Evolutionary conservation across 2,797 vertebrate genomes (phyloP).

Genomic region (Eulemur albifrons): DNA sequence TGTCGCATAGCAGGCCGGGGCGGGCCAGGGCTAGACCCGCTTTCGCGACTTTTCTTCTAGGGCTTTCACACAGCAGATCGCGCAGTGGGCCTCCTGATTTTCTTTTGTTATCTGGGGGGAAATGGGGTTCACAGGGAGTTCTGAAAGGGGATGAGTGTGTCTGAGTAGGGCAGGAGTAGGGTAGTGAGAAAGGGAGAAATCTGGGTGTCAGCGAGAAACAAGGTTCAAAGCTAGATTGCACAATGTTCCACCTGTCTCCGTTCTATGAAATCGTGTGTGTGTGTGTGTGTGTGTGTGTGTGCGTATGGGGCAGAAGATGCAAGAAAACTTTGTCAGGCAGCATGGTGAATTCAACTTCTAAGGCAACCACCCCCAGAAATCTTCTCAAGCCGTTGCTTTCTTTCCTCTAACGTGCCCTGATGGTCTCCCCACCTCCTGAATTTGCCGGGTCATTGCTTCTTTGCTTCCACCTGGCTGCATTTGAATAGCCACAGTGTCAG

Average conservation of each 20-base stretch:
- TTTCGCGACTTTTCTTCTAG: not conserved
- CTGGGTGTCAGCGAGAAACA: not conserved
- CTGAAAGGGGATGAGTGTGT: not conserved
- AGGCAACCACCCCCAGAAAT: not conserved
- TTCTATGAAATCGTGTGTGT: not conserved
- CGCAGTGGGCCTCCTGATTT: not conserved
- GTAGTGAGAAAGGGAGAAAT: not conserved
- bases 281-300: not conserved
- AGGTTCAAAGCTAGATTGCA: not conserved
- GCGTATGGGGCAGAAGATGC: not conserved
- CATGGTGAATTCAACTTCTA: not conserved
- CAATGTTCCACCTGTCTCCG: not conserved
- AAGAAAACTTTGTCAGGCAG: not conserved
- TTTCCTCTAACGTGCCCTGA: not conserved
- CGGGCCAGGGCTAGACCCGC: not conserved
- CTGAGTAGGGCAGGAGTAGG: not conserved
- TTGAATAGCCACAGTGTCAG: not conserved
- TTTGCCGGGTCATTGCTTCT: conserved; percentile 17
- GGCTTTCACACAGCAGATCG: not conserved
- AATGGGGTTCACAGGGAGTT: not conserved
- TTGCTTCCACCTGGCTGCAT: not conserved
- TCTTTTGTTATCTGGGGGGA: not conserved
- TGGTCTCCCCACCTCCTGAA: not conserved
- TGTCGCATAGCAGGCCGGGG: not conserved
- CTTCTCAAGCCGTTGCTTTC: not conserved